Evolutionary conservation across 2,113 vertebrate species (phyloP).

Genomic region (Phycodurus eques): DNA sequence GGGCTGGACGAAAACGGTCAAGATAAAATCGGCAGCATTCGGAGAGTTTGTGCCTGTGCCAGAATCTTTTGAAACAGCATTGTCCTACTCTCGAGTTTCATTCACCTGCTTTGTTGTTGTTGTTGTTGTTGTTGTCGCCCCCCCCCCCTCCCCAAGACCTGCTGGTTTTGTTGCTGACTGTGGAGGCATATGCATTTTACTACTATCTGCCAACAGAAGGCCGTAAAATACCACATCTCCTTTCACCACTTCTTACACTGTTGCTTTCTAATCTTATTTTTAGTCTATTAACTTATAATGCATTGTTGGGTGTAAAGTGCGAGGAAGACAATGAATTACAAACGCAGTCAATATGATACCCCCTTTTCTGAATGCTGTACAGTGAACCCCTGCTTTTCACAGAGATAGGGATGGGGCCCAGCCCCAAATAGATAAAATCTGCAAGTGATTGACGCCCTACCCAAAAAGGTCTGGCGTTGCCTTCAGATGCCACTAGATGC

Average conservation of each 20-base stretch:
- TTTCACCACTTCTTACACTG: neutral
- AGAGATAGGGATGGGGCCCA: neutral
- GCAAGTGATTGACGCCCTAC: neutral
- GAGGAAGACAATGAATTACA: constrained; percentile 41
- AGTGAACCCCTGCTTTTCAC: neutral
- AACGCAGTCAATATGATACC: neutral
- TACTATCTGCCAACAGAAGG: constrained; percentile 40
- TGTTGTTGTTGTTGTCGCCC: neutral
- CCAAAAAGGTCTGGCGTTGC: neutral
- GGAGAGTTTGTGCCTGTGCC: constrained; percentile 83
- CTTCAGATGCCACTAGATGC: neutral
- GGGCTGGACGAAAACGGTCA: constrained; percentile 74
- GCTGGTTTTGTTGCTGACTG: neutral
- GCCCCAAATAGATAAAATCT: neutral
- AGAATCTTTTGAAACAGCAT: neutral
- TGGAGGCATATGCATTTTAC: constrained; percentile 17
- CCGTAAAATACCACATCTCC: neutral
- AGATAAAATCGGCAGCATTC: constrained; percentile 53
- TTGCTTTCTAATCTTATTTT: neutral
- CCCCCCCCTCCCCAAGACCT: neutral
- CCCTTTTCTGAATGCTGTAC: constrained; percentile 8
- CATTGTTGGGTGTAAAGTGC: constrained; percentile 3
- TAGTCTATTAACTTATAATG: neutral
- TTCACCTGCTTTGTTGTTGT: neutral
- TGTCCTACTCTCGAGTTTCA: neutral